phyloP scores from a whole-genome alignment of 2,888 invertebrate genomes.

The Andrena marginata region DNA sequence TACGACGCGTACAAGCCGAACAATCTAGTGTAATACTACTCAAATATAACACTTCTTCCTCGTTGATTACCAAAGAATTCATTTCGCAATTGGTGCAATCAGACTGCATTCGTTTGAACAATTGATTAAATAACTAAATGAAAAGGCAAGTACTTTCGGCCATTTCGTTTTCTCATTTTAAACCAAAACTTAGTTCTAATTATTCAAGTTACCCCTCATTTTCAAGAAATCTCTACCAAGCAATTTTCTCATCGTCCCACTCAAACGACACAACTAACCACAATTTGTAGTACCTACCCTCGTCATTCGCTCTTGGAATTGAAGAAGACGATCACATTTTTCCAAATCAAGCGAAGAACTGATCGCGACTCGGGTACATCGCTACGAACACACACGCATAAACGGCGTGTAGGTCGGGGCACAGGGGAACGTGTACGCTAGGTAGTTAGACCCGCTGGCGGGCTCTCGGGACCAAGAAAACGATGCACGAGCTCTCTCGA shows the following conservation, averaged over 20 bases:
- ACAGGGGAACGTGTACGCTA: slow-evolving; percentile 75
- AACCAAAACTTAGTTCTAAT: too few relatives aligned
- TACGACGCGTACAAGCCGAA: not conserved
- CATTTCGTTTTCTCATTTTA: too few relatives aligned
- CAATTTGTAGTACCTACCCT: not conserved
- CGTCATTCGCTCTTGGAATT: not conserved
- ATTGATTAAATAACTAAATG: not conserved
- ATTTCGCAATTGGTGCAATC: not conserved
- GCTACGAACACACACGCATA: slow-evolving; percentile 61
- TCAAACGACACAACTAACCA: not conserved
- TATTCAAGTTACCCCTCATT: too few relatives aligned
- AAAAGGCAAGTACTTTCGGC: too few relatives aligned
- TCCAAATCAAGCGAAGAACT: not conserved
- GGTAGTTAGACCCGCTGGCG: slow-evolving; percentile 78
- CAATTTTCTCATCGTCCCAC: not conserved
- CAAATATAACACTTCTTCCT: not conserved
- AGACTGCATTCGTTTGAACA: not conserved
- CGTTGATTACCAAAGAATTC: not conserved
- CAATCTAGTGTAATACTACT: not conserved
- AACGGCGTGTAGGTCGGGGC: slow-evolving; percentile 61
- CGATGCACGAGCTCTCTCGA: slow-evolving; percentile 62
- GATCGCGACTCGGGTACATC: slow-evolving; percentile 58
- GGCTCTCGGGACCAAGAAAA: slow-evolving; percentile 69
- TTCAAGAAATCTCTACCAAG: not conserved
- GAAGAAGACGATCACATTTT: not conserved